Evolutionary conservation across 2,797 vertebrate species (phyloP), one percentile per base, ranked within the genome.

Genomic region (Sebastes hubbsi): DNA sequence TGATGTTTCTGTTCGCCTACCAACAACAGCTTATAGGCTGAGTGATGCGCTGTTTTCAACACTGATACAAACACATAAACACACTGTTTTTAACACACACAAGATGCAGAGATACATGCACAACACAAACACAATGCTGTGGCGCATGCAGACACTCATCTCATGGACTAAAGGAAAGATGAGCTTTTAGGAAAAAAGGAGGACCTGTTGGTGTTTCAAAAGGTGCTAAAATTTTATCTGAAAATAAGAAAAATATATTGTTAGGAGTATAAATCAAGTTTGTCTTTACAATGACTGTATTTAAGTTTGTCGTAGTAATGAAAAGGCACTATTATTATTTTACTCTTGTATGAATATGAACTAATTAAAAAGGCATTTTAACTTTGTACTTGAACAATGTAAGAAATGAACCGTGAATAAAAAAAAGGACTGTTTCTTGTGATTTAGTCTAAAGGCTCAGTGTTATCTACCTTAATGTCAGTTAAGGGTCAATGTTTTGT

Each of bases 261-360:
- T 98, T 97, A 97, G 94, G 96, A 97, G 96, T 93, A 93, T 97
- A 97, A 97, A 97, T 97, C 96, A 95, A 97, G 96, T 92, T 91
- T 97, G 97, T 99, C 97, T 97, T 97, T 97, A 98, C 97, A 96
- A 98, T 98, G 97, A 97, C 97, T 98, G 97, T 98, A 97, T 98
- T 97, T 97, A 97, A 97, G 97, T 97, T 94, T 97, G 97, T 98
- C 94, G 96, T 97, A 97, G 97, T 98, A 96, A 94, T 93, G 94
- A 95, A 94, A 94, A 95, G 97, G 97, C 96, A 97, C 97, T 97
- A 97, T 97, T 98, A 97, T 99, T 98, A 98, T 98, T 98, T 98
- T 98, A 97, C 96, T 99, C 97, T 98, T 97, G 97, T 98, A 96
- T 95, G 95, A 95, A 96, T 95, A 98, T 98, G 92, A 94, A 94